A percentile compares a stretch with the other conserved stretches of the same genome.
Evolutionary conservation across 2,797 vertebrate species (phyloP).

Genomic region (Danionella dracula): DNA sequence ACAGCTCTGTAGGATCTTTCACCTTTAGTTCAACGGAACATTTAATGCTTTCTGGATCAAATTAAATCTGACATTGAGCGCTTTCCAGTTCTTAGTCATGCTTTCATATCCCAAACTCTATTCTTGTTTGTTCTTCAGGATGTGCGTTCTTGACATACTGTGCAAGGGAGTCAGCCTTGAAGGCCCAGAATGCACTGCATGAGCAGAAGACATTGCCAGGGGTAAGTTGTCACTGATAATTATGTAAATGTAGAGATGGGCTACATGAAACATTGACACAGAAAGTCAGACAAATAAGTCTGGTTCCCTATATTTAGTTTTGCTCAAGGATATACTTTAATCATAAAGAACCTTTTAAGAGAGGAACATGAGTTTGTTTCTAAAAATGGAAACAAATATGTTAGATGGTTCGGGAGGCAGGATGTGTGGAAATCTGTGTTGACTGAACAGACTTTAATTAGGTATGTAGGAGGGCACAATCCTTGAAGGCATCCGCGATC

Average conservation of each 20-base stretch:
- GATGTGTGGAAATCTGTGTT: slow-evolving; percentile 33
- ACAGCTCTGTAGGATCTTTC: background rate
- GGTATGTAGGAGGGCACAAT: slow-evolving; percentile 40
- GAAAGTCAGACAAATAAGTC: background rate
- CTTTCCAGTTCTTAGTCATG: background rate
- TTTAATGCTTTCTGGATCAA: background rate
- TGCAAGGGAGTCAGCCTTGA: slow-evolving; percentile 85
- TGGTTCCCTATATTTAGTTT: background rate
- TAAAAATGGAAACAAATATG: slow-evolving; percentile 13
- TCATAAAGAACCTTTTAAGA: background rate
- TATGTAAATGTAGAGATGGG: background rate
- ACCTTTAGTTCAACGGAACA: background rate
- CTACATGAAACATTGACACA: background rate
- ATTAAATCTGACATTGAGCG: background rate
- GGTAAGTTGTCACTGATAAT: slow-evolving; percentile 71
- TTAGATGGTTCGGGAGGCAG: slow-evolving; percentile 13
- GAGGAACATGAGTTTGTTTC: background rate
- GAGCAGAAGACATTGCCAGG: slow-evolving; percentile 91
- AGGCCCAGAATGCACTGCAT: slow-evolving; percentile 89
- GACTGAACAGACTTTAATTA: slow-evolving; percentile 46
- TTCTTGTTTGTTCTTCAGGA: slow-evolving; percentile 61
- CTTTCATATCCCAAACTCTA: slow-evolving; percentile 15
- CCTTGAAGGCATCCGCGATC: slow-evolving; percentile 34
- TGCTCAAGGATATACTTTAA: slow-evolving; percentile 5
- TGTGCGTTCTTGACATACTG: slow-evolving; percentile 90